These are phyloP conservation scores for Colinus virginianus DNA, from an alignment of 2,113 vertebrate genomes.

Conservation along the genomic window DNA sequence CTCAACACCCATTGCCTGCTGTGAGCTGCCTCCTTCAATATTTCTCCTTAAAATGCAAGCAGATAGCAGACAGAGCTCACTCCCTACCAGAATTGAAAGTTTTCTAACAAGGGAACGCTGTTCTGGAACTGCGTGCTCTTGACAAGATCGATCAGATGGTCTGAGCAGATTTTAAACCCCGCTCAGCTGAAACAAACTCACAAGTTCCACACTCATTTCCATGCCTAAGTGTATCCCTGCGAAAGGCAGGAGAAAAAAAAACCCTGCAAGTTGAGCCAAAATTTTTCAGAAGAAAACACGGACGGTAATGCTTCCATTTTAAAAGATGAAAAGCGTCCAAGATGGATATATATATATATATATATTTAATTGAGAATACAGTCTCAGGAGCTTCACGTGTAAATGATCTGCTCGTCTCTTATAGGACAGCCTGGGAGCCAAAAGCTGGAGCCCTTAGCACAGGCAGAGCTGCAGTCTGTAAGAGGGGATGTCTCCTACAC, in stretches of 20 bases:
- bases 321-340: neutral
- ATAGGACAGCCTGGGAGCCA: neutral
- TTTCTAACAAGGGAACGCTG: slow-evolving; percentile 35
- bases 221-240: slow-evolving; percentile 33
- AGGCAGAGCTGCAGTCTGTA: neutral
- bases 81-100: neutral
- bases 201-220: slow-evolving; percentile 58
- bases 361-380: neutral
- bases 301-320: neutral
- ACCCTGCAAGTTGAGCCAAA: neutral
- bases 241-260: neutral
- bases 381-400: neutral
- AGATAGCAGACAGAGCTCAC: neutral
- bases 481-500: neutral
- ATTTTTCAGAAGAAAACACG: neutral
- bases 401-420: neutral
- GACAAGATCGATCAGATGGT: slow-evolving; percentile 61
- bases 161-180: slow-evolving; percentile 56
- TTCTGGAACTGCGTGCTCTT: slow-evolving; percentile 55
- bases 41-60: neutral
- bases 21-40: neutral
- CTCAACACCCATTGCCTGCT: neutral
- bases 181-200: slow-evolving; percentile 59
- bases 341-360: neutral
- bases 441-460: neutral